Evolutionary conservation across 2,888 invertebrate species (phyloP).

Genomic region (Euphydryas editha): DNA sequence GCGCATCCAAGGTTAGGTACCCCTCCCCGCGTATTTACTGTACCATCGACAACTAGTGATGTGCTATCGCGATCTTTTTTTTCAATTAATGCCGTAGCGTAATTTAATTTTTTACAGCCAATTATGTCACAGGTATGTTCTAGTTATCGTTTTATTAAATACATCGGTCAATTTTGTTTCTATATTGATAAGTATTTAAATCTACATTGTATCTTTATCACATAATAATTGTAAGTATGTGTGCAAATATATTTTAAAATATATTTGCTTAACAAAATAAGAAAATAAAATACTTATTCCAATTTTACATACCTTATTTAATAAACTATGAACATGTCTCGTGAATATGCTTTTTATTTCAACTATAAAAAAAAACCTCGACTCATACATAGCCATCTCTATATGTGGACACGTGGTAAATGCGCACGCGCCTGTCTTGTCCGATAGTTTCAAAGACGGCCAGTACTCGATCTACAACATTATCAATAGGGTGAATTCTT

Average conservation of each 20-base stretch:
- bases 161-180: slow-evolving; percentile 27
- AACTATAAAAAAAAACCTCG: neutral
- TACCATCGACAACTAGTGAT: slow-evolving; percentile 65
- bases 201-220: too few species aligned
- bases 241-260: too few species aligned
- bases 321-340: neutral
- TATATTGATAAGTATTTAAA: slow-evolving; percentile 24
- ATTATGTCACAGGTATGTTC: slow-evolving; percentile 41
- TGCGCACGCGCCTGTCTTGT: slow-evolving; percentile 58
- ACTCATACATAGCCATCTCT: slow-evolving; percentile 26
- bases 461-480: slow-evolving; percentile 47
- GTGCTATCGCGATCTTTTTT: slow-evolving; percentile 49
- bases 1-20: slow-evolving; percentile 72
- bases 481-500: slow-evolving; percentile 33
- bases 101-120: slow-evolving; percentile 43
- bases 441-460: slow-evolving; percentile 54
- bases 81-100: slow-evolving; percentile 37
- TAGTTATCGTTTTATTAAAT: slow-evolving; percentile 37
- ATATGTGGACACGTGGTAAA: slow-evolving; percentile 54
- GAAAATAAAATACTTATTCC: too few species aligned
- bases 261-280: too few species aligned
- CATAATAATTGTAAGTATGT: too few species aligned
- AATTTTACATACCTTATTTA: neutral
- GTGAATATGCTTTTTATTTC: neutral
- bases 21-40: slow-evolving; percentile 62